phyloP scores from a whole-genome alignment of 2,113 vertebrate genomes.

The Lophochroa leadbeateri region DNA sequence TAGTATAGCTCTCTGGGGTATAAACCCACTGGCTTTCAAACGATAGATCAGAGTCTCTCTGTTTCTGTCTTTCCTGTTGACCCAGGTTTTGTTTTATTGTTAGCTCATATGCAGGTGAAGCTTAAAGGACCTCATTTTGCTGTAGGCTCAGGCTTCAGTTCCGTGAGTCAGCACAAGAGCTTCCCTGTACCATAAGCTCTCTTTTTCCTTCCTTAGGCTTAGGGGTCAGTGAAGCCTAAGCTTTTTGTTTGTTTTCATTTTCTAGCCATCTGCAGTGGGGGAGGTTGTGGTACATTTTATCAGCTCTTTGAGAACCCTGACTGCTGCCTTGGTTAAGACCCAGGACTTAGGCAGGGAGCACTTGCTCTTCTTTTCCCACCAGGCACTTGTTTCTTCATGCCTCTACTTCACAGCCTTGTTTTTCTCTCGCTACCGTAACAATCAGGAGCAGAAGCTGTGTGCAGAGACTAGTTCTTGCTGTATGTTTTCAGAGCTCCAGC shows the following conservation, averaged over 20 bases:
- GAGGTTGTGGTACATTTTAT: background rate
- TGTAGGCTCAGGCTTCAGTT: background rate
- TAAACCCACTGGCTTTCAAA: background rate
- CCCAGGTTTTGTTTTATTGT: background rate
- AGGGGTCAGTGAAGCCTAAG: background rate
- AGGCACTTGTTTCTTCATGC: background rate
- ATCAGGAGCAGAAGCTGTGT: background rate
- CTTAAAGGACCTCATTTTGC: background rate
- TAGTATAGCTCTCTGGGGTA: background rate
- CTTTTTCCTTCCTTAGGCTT: background rate
- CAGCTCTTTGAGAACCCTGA: background rate
- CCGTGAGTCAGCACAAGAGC: background rate
- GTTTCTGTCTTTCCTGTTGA: background rate
- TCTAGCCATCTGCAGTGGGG: background rate
- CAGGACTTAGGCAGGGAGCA: accelerated
- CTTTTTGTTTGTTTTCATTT: background rate
- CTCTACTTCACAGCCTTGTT: background rate
- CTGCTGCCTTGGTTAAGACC: background rate
- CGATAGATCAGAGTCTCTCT: background rate
- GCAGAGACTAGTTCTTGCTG: background rate
- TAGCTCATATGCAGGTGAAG: background rate
- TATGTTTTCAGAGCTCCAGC: background rate
- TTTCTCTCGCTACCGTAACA: accelerated
- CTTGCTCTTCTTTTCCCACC: background rate
- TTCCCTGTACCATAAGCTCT: background rate